These are phyloP conservation scores for Python bivittatus DNA, from an alignment of 2,113 vertebrate species.

Conservation along the genomic window DNA sequence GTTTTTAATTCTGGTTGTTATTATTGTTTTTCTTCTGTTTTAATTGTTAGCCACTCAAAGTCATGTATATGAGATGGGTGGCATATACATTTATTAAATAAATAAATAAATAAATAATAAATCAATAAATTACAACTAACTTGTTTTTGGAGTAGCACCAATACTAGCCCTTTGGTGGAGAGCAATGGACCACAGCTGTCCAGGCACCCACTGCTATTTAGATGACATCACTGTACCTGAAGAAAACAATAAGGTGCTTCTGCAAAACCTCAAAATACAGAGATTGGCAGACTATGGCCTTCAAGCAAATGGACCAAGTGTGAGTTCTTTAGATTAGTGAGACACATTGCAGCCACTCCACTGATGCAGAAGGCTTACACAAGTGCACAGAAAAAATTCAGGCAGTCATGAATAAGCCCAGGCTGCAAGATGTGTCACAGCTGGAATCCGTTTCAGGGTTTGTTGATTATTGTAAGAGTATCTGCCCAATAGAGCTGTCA, in stretches of 20 bases:
- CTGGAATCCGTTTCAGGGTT: background rate
- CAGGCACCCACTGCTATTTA: background rate
- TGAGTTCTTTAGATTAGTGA: background rate
- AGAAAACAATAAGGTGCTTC: background rate
- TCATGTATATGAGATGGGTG: background rate
- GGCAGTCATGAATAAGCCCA: background rate
- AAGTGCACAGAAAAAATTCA: background rate
- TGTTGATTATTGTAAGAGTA: background rate
- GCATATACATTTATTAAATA: background rate
- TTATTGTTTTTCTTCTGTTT: background rate
- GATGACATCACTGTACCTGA: background rate
- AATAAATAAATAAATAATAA: background rate
- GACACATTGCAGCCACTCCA: background rate
- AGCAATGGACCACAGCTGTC: background rate
- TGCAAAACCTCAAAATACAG: background rate
- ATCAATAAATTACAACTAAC: background rate
- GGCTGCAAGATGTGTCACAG: background rate
- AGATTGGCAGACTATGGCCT: background rate
- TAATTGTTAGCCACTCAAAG: background rate
- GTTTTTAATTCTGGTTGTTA: background rate
- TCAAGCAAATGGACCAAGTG: background rate
- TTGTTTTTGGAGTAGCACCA: background rate
- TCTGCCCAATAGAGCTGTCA: background rate
- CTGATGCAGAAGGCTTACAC: background rate
- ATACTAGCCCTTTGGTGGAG: background rate